Percentiles rank a stretch among this genome's conserved stretches.
Evolutionary conservation across 2,113 vertebrate genomes (phyloP).

Genomic region (Sebastes schlegelii): DNA sequence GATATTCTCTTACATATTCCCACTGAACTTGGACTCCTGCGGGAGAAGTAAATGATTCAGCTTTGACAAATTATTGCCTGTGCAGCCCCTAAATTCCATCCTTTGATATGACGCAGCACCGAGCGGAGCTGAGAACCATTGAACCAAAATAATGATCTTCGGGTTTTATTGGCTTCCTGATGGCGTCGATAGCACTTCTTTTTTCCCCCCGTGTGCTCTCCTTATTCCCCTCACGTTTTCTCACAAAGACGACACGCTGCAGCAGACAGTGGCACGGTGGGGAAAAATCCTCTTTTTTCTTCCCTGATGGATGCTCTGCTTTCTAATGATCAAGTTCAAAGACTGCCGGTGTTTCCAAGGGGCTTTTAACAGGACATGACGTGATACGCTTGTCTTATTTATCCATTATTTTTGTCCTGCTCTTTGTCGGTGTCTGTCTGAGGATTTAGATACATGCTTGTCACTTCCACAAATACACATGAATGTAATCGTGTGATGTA

Average conservation of each 20-base stretch:
- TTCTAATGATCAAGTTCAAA: slow-evolving; percentile 42
- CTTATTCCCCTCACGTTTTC: slow-evolving; percentile 31
- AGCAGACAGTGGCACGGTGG: slow-evolving; percentile 3
- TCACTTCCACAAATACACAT: neutral
- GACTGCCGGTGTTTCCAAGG: neutral
- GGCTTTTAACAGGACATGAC: slow-evolving; percentile 24
- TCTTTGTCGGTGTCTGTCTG: slow-evolving; percentile 3
- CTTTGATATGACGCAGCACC: neutral
- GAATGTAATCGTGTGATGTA: neutral
- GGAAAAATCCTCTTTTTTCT: neutral
- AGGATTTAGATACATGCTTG: neutral
- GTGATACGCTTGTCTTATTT: neutral
- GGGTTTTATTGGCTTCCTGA: slow-evolving; percentile 45
- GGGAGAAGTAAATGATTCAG: neutral
- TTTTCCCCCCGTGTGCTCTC: neutral
- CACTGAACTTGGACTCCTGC: neutral
- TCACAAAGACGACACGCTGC: slow-evolving; percentile 12
- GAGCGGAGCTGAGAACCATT: slow-evolving; percentile 11
- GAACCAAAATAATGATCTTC: slow-evolving; percentile 34
- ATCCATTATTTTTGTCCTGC: neutral
- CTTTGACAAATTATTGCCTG: slow-evolving; percentile 8
- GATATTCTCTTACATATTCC: neutral
- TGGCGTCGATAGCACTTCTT: neutral
- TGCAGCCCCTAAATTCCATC: slow-evolving; percentile 11
- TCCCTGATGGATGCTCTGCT: neutral